These are phyloP conservation scores for Propsilocerus akamusi DNA, from an alignment of 1,140 invertebrate species.

Conservation along the genomic window DNA sequence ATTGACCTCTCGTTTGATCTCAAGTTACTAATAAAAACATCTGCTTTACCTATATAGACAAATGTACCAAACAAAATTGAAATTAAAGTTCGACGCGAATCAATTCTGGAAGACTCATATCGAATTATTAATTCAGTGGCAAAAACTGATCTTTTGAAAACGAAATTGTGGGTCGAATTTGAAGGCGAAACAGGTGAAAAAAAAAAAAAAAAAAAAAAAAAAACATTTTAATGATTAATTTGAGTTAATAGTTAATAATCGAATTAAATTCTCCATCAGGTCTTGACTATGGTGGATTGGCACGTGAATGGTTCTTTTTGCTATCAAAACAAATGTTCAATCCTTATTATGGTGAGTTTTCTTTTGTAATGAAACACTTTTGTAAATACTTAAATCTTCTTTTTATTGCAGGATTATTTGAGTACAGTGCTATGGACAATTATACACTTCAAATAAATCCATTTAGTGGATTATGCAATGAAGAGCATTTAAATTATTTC, in stretches of 20 bases:
- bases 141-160: slow-evolving; percentile 76
- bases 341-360: slow-evolving; percentile 76
- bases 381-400: neutral
- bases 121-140: slow-evolving; percentile 72
- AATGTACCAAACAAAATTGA: slow-evolving; percentile 97
- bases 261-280: no score
- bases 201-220: neutral
- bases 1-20: no score
- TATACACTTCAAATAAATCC: slow-evolving; percentile 99
- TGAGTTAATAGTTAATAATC: no score
- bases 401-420: slow-evolving; percentile 45
- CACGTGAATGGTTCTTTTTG: slow-evolving; percentile 96
- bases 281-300: slow-evolving; percentile 87
- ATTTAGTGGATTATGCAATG: slow-evolving; percentile 88
- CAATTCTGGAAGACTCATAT: slow-evolving; percentile 92
- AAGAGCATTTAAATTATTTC: slow-evolving; percentile 95
- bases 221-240: neutral
- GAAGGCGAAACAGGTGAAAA: slow-evolving; percentile 79
- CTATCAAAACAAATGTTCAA: slow-evolving; percentile 99
- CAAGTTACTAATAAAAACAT: neutral
- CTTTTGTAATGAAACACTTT: neutral
- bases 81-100: slow-evolving; percentile 76
- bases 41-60: slow-evolving; percentile 35
- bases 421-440: slow-evolving; percentile 99
- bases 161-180: slow-evolving; percentile 97